Evolutionary conservation across 2,113 vertebrate species (phyloP), one percentile per base, ranked within the genome.

Genomic region (human (Homo sapiens)): DNA sequence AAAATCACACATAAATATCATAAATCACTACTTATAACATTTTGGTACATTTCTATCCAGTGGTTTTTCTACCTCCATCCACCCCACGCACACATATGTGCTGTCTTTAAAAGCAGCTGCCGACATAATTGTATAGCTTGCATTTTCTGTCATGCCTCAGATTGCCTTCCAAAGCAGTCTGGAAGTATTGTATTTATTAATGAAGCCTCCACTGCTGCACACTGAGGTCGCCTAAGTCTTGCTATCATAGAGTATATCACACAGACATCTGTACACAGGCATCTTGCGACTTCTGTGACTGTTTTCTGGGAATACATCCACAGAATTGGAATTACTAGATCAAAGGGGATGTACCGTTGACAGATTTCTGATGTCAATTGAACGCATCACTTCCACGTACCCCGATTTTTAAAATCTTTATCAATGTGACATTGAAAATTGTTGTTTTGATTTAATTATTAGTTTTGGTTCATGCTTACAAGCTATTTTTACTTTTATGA

Each of bases 401-500:
- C 43, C 59, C 2, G 30, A 64, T 16, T 43, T 79, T 78, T 59
- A 12, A 80, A 72, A 57, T 68, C 57, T 30, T 75, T 75, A 32
- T 38, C 50, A 70, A 35, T 48, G 12, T 88, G n/a, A 72, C 66
- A 4, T 17, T 64, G n/a, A 90, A 40, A 90, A 68, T 38, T 72
- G 23, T 32, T 68, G 12, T 85, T 43, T 38, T 78, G 23, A 80
- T 57, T 55, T 79, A 5, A 70, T 82, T 82, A 55, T 22, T 80
- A 57, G 68, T 7, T 45, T 55, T n/a, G 43, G 12, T 32, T 72
- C 80, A 32, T 61, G n/a, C 64, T 90, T 93, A 43, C 14, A 40
- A 52, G 59, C 23, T 89, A 72, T 43, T 88, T 84, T 90, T 79
- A 88, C 72, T 57, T 91, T 64, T 79, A 91, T 16, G 8, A 79